These are phyloP conservation scores for Papilio protenor DNA, from an alignment of 2,888 invertebrate species.

Conservation along the genomic window DNA sequence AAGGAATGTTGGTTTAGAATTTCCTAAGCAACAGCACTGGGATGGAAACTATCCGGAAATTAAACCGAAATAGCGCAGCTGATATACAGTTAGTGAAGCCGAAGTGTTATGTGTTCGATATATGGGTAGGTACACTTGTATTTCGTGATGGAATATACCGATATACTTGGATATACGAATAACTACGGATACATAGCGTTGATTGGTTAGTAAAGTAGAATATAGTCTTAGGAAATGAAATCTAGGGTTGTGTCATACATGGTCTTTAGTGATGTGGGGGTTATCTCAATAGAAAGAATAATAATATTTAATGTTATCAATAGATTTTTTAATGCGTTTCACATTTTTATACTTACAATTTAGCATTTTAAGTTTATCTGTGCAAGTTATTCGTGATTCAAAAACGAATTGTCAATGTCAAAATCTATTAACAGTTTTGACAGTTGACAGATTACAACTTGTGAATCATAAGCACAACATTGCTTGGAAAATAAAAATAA, in stretches of 20 bases:
- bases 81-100: slow-evolving; percentile 1
- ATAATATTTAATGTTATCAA: too few relatives aligned
- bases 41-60: slow-evolving; percentile 38
- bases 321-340: too few relatives aligned
- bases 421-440: not conserved
- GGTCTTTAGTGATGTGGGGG: too few relatives aligned
- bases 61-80: slow-evolving; percentile 22
- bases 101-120: not conserved
- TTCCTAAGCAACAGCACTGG: slow-evolving; percentile 12
- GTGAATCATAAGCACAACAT: slow-evolving; percentile 13
- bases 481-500: not conserved
- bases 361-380: not conserved
- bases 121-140: not conserved
- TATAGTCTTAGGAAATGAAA: not conserved
- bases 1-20: slow-evolving; percentile 1
- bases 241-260: too few relatives aligned
- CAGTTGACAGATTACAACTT: not conserved
- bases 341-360: too few relatives aligned
- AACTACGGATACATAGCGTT: not conserved
- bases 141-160: not conserved
- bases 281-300: too few relatives aligned
- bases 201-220: not conserved
- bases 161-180: not conserved
- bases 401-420: slow-evolving; percentile 1
- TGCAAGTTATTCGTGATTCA: not conserved